phyloP scores from a whole-genome alignment of 2,888 invertebrate genomes.

The Noctuana brunneofusca region DNA sequence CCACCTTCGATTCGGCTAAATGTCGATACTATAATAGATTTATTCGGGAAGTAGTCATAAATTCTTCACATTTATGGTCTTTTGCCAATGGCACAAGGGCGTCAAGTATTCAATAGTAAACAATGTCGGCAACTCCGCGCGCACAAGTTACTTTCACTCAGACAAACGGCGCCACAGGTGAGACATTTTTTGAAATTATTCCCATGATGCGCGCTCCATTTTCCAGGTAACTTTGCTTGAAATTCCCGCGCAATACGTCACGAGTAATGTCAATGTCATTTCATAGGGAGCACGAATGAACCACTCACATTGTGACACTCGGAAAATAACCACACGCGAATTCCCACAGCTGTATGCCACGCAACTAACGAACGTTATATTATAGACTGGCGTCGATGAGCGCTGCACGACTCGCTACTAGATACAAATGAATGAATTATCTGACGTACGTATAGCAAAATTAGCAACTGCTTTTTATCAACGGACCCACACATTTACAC shows the following conservation, averaged over 20 bases:
- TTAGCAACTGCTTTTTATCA: slow-evolving; percentile 47
- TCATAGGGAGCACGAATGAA: slow-evolving; percentile 41
- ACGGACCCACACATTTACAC: slow-evolving; percentile 59
- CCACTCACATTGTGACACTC: slow-evolving; percentile 39
- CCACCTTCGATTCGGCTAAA: slow-evolving; percentile 26
- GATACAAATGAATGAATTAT: slow-evolving; percentile 48
- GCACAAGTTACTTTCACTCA: slow-evolving; percentile 69
- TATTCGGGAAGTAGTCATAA: slow-evolving; percentile 52
- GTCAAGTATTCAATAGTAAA: slow-evolving; percentile 49
- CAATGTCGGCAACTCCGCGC: slow-evolving; percentile 63
- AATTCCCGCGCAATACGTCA: slow-evolving; percentile 64
- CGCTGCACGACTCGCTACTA: slow-evolving; percentile 37
- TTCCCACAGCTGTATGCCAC: slow-evolving; percentile 32
- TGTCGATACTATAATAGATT: slow-evolving; percentile 20
- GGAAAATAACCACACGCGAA: slow-evolving; percentile 47
- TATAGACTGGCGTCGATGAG: slow-evolving; percentile 1
- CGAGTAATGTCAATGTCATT: slow-evolving; percentile 63
- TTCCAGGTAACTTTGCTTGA: slow-evolving; percentile 45
- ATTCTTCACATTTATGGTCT: slow-evolving; percentile 60
- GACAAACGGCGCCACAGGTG: slow-evolving; percentile 44
- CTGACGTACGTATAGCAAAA: slow-evolving; percentile 46
- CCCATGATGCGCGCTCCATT: slow-evolving; percentile 38
- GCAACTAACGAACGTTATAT: slow-evolving; percentile 19
- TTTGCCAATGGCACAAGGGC: slow-evolving; percentile 69
- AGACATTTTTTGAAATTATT: slow-evolving; percentile 29